Evolutionary conservation across 2,888 invertebrate species (phyloP).

Genomic region (Coremacera marginata): DNA sequence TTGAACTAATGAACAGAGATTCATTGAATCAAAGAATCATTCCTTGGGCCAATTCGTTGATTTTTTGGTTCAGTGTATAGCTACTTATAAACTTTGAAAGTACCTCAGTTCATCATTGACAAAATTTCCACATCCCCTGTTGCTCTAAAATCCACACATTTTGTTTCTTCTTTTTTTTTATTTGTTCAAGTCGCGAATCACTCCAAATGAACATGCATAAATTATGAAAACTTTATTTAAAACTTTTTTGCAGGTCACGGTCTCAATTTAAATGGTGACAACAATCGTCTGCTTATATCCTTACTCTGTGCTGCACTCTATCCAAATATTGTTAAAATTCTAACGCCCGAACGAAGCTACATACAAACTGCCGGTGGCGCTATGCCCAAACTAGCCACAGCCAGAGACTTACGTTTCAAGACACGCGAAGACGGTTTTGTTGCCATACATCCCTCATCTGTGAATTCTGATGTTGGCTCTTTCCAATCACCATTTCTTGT

Average conservation of each 20-base stretch:
- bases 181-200: too few relatives aligned
- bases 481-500: slow-evolving; percentile 83
- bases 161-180: too few relatives aligned
- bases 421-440: slow-evolving; percentile 82
- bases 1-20: too few relatives aligned
- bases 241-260: slow-evolving; percentile 57
- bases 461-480: slow-evolving; percentile 76
- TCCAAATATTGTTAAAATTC: slow-evolving; percentile 88
- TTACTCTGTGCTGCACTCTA: slow-evolving; percentile 92
- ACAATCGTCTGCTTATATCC: slow-evolving; percentile 81
- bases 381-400: slow-evolving; percentile 78
- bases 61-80: too few relatives aligned
- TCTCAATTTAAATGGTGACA: slow-evolving; percentile 81
- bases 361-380: slow-evolving; percentile 81
- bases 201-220: too few relatives aligned
- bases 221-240: not conserved
- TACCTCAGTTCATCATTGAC: too few relatives aligned
- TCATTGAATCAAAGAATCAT: too few relatives aligned
- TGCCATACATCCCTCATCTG: slow-evolving; percentile 81
- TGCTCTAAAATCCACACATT: too few relatives aligned
- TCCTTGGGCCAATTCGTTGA: too few relatives aligned
- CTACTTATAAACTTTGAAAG: too few relatives aligned
- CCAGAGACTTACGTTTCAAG: slow-evolving; percentile 80
- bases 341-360: slow-evolving; percentile 84
- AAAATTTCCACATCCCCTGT: too few relatives aligned